phyloP scores from a whole-genome alignment of 2,113 vertebrate genomes.

The Chunga burmeisteri region DNA sequence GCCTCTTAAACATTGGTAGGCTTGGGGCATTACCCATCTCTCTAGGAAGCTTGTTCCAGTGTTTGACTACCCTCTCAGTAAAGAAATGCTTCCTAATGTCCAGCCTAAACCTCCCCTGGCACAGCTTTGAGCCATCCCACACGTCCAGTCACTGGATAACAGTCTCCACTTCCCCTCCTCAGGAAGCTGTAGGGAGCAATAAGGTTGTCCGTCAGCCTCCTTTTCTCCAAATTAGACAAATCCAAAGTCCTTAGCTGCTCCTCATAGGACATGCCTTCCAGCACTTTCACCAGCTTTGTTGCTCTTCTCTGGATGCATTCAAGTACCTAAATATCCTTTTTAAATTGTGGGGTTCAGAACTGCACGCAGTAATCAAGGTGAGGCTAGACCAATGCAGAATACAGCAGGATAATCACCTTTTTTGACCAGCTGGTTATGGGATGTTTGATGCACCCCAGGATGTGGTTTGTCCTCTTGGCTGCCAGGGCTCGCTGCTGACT shows the following conservation, averaged over 20 bases:
- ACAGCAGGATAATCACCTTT: not conserved
- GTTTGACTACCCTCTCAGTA: no score
- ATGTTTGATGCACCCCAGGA: not conserved
- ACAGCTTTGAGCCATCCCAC: not conserved
- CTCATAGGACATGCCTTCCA: not conserved
- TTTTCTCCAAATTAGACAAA: not conserved
- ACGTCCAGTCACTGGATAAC: not conserved
- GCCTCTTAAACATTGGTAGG: no score
- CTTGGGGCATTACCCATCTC: no score
- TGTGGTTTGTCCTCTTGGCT: not conserved
- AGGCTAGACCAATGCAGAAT: not conserved
- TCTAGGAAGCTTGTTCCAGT: no score
- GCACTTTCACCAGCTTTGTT: not conserved
- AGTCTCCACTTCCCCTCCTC: not conserved
- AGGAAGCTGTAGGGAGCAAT: not conserved
- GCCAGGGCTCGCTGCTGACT: not conserved
- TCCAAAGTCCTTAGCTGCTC: not conserved
- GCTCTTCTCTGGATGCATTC: not conserved
- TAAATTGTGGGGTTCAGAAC: not conserved
- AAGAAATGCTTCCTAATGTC: no score
- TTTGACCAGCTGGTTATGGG: not conserved
- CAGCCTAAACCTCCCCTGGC: no score
- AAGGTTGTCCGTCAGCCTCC: accelerated
- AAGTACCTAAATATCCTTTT: not conserved
- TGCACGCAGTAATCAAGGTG: not conserved